Conservation (phyloP, 2,888 invertebrate species). For the Osedax frankpressi region DNA sequence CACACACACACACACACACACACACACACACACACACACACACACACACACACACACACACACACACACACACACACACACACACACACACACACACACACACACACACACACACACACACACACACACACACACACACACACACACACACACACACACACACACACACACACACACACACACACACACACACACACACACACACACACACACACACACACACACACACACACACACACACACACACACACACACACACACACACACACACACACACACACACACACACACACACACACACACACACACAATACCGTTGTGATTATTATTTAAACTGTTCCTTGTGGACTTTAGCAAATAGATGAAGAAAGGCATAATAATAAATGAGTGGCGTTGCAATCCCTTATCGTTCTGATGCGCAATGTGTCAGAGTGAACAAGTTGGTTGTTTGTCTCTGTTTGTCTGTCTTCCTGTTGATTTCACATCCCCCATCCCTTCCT, state of each 20-base stretch:
- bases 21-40: background rate
- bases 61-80: background rate
- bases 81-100: constrained; percentile 5
- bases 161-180: background rate
- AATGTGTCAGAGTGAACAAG: no score
- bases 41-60: background rate
- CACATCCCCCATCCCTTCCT: no score
- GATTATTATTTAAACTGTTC: no score
- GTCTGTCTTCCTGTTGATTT: no score
- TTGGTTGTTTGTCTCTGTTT: no score
- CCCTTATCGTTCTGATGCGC: no score
- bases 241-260: constrained; percentile 15
- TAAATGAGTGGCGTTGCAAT: no score
- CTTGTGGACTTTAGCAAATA: no score
- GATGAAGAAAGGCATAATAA: no score
- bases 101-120: constrained; percentile 15
- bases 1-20: constrained; percentile 1
- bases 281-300: constrained; percentile 15
- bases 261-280: constrained; percentile 16
- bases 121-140: constrained; percentile 15
- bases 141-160: constrained; percentile 13
- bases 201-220: constrained; percentile 10
- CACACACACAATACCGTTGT: no score
- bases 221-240: constrained; percentile 16
- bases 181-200: constrained; percentile 9